Conservation (phyloP, 2,113 vertebrate genomes). For the Pogonocichla stellata region DNA sequence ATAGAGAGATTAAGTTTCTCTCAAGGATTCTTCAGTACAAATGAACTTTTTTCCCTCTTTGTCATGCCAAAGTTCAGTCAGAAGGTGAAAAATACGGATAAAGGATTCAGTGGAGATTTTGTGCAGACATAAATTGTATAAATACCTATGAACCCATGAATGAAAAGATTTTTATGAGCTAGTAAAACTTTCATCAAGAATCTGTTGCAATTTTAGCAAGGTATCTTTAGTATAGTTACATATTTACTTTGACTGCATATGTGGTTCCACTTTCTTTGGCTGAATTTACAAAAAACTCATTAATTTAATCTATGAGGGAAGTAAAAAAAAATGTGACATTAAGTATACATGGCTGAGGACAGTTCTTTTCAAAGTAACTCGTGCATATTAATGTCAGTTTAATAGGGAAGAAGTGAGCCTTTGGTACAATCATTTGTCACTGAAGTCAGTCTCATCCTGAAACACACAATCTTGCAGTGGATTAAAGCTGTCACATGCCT, state of each 20-base stretch:
- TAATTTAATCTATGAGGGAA: not conserved
- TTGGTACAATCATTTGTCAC: not conserved
- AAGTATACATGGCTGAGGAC: not conserved
- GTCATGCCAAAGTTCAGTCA: not conserved
- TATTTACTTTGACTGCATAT: not conserved
- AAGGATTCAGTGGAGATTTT: not conserved
- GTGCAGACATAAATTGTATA: not conserved
- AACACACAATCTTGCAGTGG: not conserved
- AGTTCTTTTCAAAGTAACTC: not conserved
- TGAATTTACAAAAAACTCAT: not conserved
- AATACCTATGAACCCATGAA: not conserved
- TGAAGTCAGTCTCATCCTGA: not conserved
- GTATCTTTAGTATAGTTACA: not conserved
- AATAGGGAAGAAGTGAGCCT: not conserved
- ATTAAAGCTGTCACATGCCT: not conserved
- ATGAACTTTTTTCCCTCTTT: not conserved
- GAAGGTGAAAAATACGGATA: not conserved
- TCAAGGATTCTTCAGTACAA: not conserved
- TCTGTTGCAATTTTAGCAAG: not conserved
- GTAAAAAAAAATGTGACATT: not conserved
- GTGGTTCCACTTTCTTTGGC: not conserved
- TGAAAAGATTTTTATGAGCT: not conserved
- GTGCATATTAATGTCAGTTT: not conserved
- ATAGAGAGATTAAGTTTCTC: conserved; percentile 35
- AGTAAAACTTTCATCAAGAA: not conserved